Percentiles rank a stretch among this genome's conserved stretches.
Conservation (phyloP, 1,140 invertebrate genomes). For the Leptinotarsa undecemlineata region DNA sequence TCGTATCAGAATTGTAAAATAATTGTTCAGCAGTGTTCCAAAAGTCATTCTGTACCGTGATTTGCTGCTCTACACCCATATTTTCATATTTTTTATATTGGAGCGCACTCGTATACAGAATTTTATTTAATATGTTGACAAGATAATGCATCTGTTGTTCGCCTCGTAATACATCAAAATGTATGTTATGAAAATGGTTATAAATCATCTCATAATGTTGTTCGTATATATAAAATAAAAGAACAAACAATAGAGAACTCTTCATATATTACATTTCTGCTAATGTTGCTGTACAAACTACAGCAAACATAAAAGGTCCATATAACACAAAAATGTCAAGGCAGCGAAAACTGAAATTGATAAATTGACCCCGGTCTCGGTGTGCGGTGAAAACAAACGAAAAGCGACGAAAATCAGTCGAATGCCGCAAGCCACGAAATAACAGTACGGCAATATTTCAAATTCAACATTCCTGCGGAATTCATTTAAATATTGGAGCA, state of each 20-base stretch:
- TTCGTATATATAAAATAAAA: slow-evolving; percentile 38
- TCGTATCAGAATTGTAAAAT: background rate
- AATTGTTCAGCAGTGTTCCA: background rate
- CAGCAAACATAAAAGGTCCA: slow-evolving; percentile 41
- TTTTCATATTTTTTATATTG: background rate
- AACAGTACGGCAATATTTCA: slow-evolving; percentile 19
- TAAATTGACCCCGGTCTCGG: slow-evolving; percentile 37
- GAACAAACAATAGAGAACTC: slow-evolving; percentile 36
- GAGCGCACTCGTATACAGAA: background rate
- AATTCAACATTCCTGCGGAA: slow-evolving; percentile 15
- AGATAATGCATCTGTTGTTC: slow-evolving; percentile 30
- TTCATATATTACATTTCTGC: slow-evolving; percentile 43
- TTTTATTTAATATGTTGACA: slow-evolving; percentile 27
- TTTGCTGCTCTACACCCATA: slow-evolving; percentile 1
- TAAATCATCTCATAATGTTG: slow-evolving; percentile 36
- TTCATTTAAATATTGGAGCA: background rate
- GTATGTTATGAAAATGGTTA: slow-evolving; percentile 29
- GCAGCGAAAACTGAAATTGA: slow-evolving; percentile 45
- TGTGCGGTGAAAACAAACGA: slow-evolving; percentile 18
- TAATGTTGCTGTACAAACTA: slow-evolving; percentile 43
- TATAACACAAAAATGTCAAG: slow-evolving; percentile 41
- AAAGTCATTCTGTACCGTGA: background rate
- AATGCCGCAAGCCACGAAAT: slow-evolving; percentile 24
- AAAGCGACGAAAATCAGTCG: slow-evolving; percentile 30
- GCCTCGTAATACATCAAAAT: slow-evolving; percentile 28